Conservation (phyloP, 1,140 invertebrate genomes). For the Drosophila ohnishii region DNA sequence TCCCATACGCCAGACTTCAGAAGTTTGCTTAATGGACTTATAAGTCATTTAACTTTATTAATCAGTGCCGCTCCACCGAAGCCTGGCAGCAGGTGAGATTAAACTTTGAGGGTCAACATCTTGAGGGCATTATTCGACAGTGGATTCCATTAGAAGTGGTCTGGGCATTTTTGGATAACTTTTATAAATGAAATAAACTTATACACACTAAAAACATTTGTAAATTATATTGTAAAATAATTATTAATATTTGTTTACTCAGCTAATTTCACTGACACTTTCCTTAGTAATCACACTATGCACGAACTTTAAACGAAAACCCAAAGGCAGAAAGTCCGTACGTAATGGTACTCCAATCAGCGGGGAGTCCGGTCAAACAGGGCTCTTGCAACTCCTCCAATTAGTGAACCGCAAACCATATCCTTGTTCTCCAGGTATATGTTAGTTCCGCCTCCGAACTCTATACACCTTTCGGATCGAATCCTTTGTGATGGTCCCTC, state of each 20-base stretch:
- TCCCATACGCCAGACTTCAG: conserved; percentile 64
- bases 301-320: too few species aligned
- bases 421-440: conserved; percentile 11
- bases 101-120: conserved; percentile 17
- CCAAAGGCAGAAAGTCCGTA: not conserved
- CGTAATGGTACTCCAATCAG: conserved; percentile 4
- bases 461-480: conserved; percentile 15
- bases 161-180: not conserved
- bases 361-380: conserved; percentile 1
- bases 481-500: conserved; percentile 6
- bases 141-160: conserved; percentile 12
- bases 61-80: conserved; percentile 66
- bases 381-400: conserved; percentile 8
- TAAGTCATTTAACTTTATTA: conserved; percentile 77
- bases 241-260: not conserved
- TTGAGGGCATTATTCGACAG: conserved; percentile 10
- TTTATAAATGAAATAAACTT: not conserved
- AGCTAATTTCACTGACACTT: too few species aligned
- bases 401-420: conserved; percentile 5
- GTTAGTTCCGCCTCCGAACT: conserved; percentile 8
- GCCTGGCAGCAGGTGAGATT: conserved; percentile 8
- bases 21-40: conserved; percentile 75
- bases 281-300: too few species aligned
- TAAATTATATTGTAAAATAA: not conserved
- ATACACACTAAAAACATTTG: not conserved